A percentile compares a stretch with the other conserved stretches of the same genome.
These are phyloP conservation scores for Macrostomum lignano DNA, from an alignment of 1,140 invertebrate genomes.

Conservation along the genomic window DNA sequence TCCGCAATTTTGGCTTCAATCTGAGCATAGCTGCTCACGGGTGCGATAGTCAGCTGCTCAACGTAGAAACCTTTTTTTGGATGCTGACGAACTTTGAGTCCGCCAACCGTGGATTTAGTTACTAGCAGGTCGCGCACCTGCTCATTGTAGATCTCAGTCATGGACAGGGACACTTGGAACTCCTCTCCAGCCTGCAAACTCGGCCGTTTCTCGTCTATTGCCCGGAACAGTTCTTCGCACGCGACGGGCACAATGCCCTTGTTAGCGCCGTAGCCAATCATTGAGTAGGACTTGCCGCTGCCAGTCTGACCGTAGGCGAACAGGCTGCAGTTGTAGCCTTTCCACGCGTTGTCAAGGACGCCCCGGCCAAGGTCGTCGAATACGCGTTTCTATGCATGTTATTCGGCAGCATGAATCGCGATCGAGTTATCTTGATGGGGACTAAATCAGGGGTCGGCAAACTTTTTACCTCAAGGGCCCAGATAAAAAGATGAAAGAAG, in stretches of 20 bases:
- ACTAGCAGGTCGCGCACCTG: constrained; percentile 30
- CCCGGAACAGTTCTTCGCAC: too few relatives aligned
- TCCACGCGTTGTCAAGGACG: constrained; percentile 36
- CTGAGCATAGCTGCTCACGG: constrained; percentile 32
- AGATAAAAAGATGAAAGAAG: too few relatives aligned
- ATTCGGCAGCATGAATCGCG: too few relatives aligned
- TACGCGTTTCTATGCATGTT: too few relatives aligned
- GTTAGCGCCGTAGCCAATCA: constrained; percentile 1
- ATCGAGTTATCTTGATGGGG: too few relatives aligned
- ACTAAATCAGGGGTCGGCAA: too few relatives aligned
- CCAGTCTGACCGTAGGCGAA: constrained; percentile 36
- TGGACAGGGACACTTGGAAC: constrained; percentile 27
- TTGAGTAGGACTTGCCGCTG: constrained; percentile 25
- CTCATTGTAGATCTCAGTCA: constrained; percentile 30
- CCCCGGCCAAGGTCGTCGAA: constrained; percentile 35
- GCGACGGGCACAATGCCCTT: too few relatives aligned
- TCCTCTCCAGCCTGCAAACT: too few relatives aligned
- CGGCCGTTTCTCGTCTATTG: too few relatives aligned
- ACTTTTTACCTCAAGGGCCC: too few relatives aligned
- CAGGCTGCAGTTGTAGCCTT: constrained; percentile 35
- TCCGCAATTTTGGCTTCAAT: constrained; percentile 34
- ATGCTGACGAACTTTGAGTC: constrained; percentile 33
- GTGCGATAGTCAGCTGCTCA: constrained; percentile 30
- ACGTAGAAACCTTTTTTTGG: constrained; percentile 39
- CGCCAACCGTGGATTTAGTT: constrained; percentile 22